A percentile compares a stretch with the other conserved stretches of the same genome.
Conservation (phyloP, 2,113 vertebrate species). For the Naja naja region DNA sequence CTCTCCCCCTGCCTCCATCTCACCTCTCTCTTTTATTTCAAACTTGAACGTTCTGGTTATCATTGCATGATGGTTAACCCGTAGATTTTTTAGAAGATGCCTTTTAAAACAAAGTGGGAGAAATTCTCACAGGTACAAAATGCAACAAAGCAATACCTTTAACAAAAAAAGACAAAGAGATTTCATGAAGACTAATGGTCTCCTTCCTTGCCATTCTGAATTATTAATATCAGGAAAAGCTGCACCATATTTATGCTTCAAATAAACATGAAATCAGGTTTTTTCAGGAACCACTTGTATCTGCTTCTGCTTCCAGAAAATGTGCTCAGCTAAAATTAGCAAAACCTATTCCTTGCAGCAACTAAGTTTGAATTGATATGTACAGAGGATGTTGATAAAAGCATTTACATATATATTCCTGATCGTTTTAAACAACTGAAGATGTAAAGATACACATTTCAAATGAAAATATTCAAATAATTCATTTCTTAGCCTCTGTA, state of each 20-base stretch:
- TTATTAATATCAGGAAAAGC: neutral
- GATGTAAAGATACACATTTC: neutral
- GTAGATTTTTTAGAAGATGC: conserved; percentile 39
- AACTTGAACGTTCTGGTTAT: conserved; percentile 12
- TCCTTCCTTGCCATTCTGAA: conserved; percentile 30
- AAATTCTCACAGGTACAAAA: conserved; percentile 16
- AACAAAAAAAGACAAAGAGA: neutral
- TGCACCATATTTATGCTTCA: neutral
- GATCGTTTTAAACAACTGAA: neutral
- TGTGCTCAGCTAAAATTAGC: neutral
- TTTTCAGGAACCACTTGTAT: neutral
- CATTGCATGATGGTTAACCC: conserved; percentile 25
- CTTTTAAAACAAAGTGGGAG: conserved; percentile 35
- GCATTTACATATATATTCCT: neutral
- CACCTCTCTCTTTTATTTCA: conserved; percentile 21
- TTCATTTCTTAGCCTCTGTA: neutral
- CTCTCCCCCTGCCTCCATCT: neutral
- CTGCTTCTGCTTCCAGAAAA: neutral
- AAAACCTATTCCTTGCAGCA: neutral
- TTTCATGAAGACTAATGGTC: conserved; percentile 20
- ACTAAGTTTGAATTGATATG: neutral
- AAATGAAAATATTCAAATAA: neutral
- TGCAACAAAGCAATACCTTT: conserved; percentile 13
- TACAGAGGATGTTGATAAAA: neutral
- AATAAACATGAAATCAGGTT: neutral